Conservation (phyloP, 2,888 invertebrate genomes). For the Lamellibrachia satsuma region DNA sequence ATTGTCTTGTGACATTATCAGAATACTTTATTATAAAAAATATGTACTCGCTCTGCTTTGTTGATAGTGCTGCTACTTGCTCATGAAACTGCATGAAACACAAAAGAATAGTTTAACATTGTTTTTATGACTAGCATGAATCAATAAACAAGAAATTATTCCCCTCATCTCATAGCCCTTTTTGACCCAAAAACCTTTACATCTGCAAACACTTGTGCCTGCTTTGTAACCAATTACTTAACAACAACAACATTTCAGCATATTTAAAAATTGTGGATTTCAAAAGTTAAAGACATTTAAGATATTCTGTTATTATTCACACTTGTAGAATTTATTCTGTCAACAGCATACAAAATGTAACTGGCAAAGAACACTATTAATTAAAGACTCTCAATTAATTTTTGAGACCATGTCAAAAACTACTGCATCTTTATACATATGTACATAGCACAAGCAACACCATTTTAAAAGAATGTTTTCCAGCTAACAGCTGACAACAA, state of each 20-base stretch:
- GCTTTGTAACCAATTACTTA: not conserved
- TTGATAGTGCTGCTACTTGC: not conserved
- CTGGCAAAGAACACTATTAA: not conserved
- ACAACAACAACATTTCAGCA: not conserved
- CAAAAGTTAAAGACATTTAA: not conserved
- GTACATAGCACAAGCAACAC: not conserved
- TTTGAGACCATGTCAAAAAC: not conserved
- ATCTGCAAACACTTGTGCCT: not conserved
- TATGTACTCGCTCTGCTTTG: not conserved
- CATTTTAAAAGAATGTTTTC: not conserved
- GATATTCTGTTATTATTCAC: not conserved
- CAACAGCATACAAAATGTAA: not conserved
- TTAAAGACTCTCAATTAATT: not conserved
- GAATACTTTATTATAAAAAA: not conserved
- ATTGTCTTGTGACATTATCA: not conserved
- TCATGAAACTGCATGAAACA: not conserved
- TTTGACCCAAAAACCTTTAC: not conserved
- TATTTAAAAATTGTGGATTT: not conserved
- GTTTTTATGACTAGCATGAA: not conserved
- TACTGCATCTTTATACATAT: constrained; percentile 4
- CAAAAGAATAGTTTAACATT: not conserved
- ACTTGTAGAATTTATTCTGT: not conserved
- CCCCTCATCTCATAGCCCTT: not conserved
- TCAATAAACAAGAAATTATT: not conserved
- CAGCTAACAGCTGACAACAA: not conserved